These are phyloP conservation scores for Dorcus hopei DNA, from an alignment of 2,888 invertebrate genomes.

Conservation along the genomic window DNA sequence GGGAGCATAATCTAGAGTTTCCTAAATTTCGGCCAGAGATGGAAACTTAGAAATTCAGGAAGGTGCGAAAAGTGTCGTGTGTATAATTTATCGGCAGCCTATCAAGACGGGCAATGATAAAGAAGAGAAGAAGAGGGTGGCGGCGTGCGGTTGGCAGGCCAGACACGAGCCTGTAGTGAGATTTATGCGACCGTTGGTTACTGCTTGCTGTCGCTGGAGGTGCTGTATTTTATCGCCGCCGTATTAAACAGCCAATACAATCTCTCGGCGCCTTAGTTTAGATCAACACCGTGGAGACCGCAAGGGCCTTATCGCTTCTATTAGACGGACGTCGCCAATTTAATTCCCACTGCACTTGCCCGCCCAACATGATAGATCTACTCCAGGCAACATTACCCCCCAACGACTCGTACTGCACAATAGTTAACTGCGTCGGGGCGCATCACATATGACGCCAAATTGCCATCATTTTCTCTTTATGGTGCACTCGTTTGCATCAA, in stretches of 20 bases:
- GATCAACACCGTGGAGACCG: slow-evolving; percentile 16
- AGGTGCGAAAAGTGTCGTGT: slow-evolving; percentile 37
- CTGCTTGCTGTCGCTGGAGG: slow-evolving; percentile 41
- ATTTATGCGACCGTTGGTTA: slow-evolving; percentile 44
- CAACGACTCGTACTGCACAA: too few relatives aligned
- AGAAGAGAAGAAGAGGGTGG: slow-evolving; percentile 35
- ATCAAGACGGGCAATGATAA: slow-evolving; percentile 45
- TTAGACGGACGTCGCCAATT: slow-evolving; percentile 19
- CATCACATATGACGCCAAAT: too few relatives aligned
- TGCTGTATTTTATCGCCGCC: slow-evolving; percentile 42
- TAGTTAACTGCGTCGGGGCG: too few relatives aligned
- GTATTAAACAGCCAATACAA: slow-evolving; percentile 44
- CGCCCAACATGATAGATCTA: slow-evolving; percentile 11
- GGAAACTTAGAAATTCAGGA: slow-evolving; percentile 31
- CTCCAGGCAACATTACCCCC: slow-evolving; percentile 2
- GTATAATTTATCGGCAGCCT: slow-evolving; percentile 45
- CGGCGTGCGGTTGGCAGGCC: slow-evolving; percentile 43
- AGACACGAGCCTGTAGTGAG: slow-evolving; percentile 43
- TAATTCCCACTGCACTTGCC: slow-evolving; percentile 16
- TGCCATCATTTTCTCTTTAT: too few relatives aligned
- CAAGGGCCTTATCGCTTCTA: slow-evolving; percentile 17
- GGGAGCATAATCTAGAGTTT: too few relatives aligned
- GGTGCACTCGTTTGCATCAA: too few relatives aligned
- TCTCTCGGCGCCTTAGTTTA: slow-evolving; percentile 35
- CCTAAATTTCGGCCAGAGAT: slow-evolving; percentile 1